Conservation (phyloP, 2,797 vertebrate species). For the Poeciliopsis turneri region DNA sequence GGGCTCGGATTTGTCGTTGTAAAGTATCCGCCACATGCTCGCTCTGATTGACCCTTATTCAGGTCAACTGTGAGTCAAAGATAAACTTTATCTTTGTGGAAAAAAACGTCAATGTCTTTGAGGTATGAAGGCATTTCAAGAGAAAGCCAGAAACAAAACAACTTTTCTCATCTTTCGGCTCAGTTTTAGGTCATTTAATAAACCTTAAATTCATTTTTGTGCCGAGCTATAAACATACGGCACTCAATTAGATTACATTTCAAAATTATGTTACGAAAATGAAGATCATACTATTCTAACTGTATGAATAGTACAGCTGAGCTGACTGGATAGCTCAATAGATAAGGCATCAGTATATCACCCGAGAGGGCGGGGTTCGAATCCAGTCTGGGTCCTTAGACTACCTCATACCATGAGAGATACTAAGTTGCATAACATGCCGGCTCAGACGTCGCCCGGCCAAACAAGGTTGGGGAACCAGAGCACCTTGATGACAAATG, state of each 20-base stretch:
- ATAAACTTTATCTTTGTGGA: slow-evolving; percentile 5
- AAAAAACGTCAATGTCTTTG: neutral
- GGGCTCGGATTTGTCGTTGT: slow-evolving; percentile 33
- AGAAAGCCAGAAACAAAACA: neutral
- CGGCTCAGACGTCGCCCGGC: too few species aligned
- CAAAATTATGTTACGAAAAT: neutral
- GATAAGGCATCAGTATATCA: too few species aligned
- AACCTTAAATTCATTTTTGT: neutral
- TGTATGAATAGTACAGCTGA: neutral
- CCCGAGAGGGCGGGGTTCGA: too few species aligned
- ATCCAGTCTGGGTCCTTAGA: too few species aligned
- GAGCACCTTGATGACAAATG: too few species aligned
- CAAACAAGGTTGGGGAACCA: too few species aligned
- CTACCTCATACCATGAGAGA: too few species aligned
- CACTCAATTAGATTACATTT: slow-evolving; percentile 6
- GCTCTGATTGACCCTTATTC: slow-evolving; percentile 17
- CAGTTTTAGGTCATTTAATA: slow-evolving; percentile 11
- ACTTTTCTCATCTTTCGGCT: neutral
- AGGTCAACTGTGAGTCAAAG: neutral
- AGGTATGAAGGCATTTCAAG: neutral
- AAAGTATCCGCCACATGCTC: slow-evolving; percentile 25
- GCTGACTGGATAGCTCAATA: too few species aligned
- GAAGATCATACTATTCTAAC: neutral
- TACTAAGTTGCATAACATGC: too few species aligned
- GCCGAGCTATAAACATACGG: neutral